Conservation (phyloP, 30 jellyfish, hydroid and myxozoan genomes). For the Sanderia malayensis region DNA sequence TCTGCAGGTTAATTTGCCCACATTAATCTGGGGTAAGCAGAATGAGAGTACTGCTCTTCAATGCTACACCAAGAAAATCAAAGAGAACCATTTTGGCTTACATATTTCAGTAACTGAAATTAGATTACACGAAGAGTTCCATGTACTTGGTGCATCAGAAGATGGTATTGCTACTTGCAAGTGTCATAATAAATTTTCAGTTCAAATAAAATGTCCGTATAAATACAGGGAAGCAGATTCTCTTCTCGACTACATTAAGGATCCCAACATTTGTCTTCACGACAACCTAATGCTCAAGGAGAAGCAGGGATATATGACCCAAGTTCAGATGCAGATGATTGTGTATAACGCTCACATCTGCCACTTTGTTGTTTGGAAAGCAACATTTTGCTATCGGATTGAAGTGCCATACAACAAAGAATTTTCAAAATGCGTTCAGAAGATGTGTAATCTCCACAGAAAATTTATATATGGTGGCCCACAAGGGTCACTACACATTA, state of each 20-base stretch:
- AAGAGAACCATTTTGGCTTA: neutral
- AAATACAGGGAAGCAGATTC: neutral
- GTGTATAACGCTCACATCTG: neutral
- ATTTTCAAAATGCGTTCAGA: no score
- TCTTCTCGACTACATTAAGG: neutral
- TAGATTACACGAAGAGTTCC: neutral
- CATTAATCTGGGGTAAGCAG: neutral
- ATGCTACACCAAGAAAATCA: neutral
- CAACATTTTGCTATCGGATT: slow-evolving; percentile 1
- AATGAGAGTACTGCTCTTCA: neutral
- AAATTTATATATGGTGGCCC: slow-evolving; percentile 5
- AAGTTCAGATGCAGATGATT: neutral
- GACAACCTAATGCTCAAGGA: neutral
- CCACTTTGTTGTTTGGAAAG: slow-evolving; percentile 24
- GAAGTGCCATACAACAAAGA: neutral
- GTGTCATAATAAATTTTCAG: neutral
- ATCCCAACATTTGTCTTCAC: neutral
- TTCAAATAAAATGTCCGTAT: slow-evolving; percentile 2
- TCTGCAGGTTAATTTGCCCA: neutral
- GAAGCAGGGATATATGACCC: neutral
- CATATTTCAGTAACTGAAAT: neutral
- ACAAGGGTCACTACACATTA: slow-evolving; percentile 3
- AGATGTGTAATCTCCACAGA: no score
- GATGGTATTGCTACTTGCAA: neutral
- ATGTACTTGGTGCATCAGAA: neutral